Evolutionary conservation across 2,888 invertebrate genomes (phyloP).

Genomic region (Caenorhabditis sinica): DNA sequence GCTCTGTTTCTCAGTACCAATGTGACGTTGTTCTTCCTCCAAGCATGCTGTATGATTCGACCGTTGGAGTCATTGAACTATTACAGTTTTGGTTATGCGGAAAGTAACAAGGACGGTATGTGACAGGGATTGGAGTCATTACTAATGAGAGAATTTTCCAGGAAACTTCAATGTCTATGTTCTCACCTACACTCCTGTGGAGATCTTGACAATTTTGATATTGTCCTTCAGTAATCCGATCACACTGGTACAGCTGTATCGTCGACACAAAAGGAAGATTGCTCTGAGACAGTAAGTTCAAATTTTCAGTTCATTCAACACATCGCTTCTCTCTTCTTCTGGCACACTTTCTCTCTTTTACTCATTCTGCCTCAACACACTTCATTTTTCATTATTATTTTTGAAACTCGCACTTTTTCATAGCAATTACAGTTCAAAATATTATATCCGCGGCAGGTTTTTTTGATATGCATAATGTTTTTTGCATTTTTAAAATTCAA

Average conservation of each 20-base stretch:
- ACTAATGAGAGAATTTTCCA: not conserved
- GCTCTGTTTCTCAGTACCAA: constrained; percentile 78
- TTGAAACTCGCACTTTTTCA: constrained; percentile 31
- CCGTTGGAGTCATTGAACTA: constrained; percentile 79
- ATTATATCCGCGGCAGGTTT: constrained; percentile 5
- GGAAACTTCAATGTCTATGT: constrained; percentile 78
- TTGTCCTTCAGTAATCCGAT: constrained; percentile 82
- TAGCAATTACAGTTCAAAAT: constrained; percentile 7
- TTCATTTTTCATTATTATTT: constrained; percentile 20
- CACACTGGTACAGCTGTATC: constrained; percentile 81
- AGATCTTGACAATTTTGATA: constrained; percentile 79
- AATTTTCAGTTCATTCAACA: not conserved
- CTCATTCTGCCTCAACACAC: constrained; percentile 45
- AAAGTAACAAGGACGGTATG: constrained; percentile 30
- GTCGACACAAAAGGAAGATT: constrained; percentile 82
- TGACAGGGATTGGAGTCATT: not conserved
- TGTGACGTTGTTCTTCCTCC: constrained; percentile 74
- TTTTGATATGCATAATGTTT: constrained; percentile 60
- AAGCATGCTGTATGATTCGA: constrained; percentile 82
- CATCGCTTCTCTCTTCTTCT: constrained; percentile 35
- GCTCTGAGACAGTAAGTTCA: constrained; percentile 80
- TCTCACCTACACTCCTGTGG: constrained; percentile 81
- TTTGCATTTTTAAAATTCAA: constrained; percentile 18
- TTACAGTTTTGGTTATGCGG: constrained; percentile 82
- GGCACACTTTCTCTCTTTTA: constrained; percentile 43